A percentile compares a stretch with the other conserved stretches of the same genome.
These are phyloP conservation scores for Erithacus rubecula DNA, from an alignment of 2,797 vertebrate species.

Conservation along the genomic window DNA sequence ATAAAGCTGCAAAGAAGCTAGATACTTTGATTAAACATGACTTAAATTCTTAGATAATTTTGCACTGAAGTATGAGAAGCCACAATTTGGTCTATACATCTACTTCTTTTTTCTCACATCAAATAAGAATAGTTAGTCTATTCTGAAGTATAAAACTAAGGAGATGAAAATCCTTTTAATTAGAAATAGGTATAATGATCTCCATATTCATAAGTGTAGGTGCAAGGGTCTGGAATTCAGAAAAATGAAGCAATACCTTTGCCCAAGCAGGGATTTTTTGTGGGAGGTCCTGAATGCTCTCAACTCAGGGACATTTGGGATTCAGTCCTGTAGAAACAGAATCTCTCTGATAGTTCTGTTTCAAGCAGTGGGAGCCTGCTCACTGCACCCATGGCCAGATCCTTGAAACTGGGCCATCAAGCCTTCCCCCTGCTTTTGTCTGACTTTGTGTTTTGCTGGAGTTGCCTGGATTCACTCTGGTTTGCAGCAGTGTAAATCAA, in stretches of 20 bases:
- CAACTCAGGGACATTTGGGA: not conserved
- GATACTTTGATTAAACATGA: constrained; percentile 13
- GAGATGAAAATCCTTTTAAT: not conserved
- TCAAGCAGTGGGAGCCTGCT: not conserved
- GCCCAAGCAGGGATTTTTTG: not conserved
- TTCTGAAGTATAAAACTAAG: not conserved
- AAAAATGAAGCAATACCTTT: not conserved
- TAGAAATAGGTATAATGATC: not conserved
- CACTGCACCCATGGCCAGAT: rapidly evolving
- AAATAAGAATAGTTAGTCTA: not conserved
- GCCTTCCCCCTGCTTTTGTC: not conserved
- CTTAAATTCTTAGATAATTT: not conserved
- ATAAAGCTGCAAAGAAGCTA: not conserved
- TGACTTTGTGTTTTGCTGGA: not conserved
- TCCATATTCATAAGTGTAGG: not conserved
- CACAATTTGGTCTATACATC: not conserved
- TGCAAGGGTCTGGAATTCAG: not conserved
- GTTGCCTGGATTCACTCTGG: not conserved
- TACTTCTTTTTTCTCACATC: not conserved
- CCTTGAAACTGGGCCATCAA: not conserved
- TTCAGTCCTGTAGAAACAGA: not conserved
- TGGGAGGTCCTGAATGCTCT: not conserved
- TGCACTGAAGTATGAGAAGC: not conserved
- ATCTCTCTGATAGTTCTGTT: not conserved
- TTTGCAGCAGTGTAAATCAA: not conserved